phyloP scores from a whole-genome alignment of 2,888 invertebrate species.

The Volucella bombylans region DNA sequence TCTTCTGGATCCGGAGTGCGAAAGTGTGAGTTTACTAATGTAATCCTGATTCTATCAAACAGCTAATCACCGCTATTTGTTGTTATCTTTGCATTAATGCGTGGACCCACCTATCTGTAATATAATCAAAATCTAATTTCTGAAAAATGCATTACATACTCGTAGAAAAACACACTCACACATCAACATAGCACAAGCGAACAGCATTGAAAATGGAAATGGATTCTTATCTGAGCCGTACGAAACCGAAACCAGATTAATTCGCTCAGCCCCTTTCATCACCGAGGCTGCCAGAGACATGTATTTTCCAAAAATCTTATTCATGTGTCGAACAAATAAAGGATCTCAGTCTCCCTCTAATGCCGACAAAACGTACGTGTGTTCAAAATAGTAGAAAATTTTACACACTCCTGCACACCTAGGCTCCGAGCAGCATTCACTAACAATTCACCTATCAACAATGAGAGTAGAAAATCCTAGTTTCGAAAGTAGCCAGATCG shows the following conservation, averaged over 20 bases:
- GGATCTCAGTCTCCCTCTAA: conserved; percentile 29
- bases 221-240: conserved; percentile 28
- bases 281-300: conserved; percentile 14
- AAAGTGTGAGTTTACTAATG: background rate
- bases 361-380: conserved; percentile 64
- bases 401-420: conserved; percentile 60
- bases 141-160: conserved; percentile 16
- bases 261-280: conserved; percentile 52
- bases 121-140: conserved; percentile 49
- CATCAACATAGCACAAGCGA: conserved; percentile 30
- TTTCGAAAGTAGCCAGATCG: conserved; percentile 62
- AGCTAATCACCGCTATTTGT: background rate
- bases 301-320: conserved; percentile 40
- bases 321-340: conserved; percentile 42
- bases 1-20: too few relatives aligned
- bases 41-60: conserved; percentile 6
- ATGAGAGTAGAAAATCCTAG: conserved; percentile 42
- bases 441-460: conserved; percentile 58
- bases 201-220: conserved; percentile 47
- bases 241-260: conserved; percentile 67
- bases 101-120: background rate
- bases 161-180: background rate
- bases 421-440: conserved; percentile 32
- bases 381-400: conserved; percentile 55
- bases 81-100: background rate